Base-by-base conservation (phyloP, 2,113 vertebrate genomes). In the Ceyx margarethae region DNA sequence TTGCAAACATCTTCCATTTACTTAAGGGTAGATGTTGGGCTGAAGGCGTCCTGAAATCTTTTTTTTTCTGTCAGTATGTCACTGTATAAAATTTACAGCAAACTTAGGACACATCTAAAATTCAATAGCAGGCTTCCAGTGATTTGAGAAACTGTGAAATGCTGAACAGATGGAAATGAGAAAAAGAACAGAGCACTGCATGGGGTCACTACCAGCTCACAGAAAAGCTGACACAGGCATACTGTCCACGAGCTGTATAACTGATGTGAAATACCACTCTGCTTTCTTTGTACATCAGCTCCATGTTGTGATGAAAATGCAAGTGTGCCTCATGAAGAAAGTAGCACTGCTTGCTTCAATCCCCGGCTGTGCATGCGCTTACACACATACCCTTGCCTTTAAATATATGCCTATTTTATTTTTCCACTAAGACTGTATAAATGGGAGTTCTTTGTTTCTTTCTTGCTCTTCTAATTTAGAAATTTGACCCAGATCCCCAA, bases 121-220 rank as follows among this genome's bases (percentile, higher is more conserved):
- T 92, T 85, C 81, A 83, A 80, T 21, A 92, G 91, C 21, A 81
- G 12, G 5, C 40, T 93, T 83, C 82, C 56, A 83, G 72, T 45
- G 60, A 91, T 84, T 61, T 91, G 45, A 91, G 78, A 91, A 87
- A 72, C 67, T 64, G n/a, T 62, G 84, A 88, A 93, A 83, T 14
- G 78, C 46, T 51, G 65, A 94, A 91, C 78, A 89, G 84, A 92
- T 77, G 64, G 81, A 87, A 91, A 93, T 13, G 29, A 85, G 72
- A 73, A 91, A 56, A 87, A 40, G n/a, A 92, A 89, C 3, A 5
- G 53, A 29, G 61, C 51, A 35, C 75, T 80, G 72, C 72, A 62
- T 26, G 37, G 64, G 71, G 85, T 91, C 77, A 94, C 83, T 57
- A 48, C 25, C 57, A 58, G 66, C 77, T 91, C 91, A 68, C 46